A percentile compares a stretch with the other conserved stretches of the same genome.
Conservation (phyloP, 2,888 invertebrate species). For the Euplagia quadripunctaria region DNA sequence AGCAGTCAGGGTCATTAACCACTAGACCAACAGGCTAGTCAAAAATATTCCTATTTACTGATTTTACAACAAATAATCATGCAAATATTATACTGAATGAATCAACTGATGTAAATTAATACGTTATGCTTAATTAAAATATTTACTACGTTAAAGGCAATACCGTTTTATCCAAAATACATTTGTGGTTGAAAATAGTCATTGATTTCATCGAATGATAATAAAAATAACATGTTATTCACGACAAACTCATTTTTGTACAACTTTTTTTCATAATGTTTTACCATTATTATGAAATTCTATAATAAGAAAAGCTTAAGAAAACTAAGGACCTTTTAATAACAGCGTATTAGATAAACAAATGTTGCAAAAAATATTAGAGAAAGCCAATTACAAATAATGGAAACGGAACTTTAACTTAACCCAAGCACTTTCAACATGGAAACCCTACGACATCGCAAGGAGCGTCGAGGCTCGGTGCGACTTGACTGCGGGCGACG, state of each 20-base stretch:
- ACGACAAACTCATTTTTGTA: not conserved
- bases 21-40: too few species aligned
- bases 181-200: not conserved
- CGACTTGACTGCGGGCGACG: constrained; percentile 45
- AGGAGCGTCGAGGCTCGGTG: constrained; percentile 54
- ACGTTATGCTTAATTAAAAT: not conserved
- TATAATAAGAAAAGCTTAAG: not conserved
- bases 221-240: not conserved
- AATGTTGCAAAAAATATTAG: not conserved
- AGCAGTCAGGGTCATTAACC: too few species aligned
- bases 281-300: not conserved
- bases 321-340: not conserved
- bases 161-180: not conserved
- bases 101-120: not conserved
- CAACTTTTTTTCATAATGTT: not conserved
- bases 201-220: not conserved
- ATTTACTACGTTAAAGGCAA: not conserved
- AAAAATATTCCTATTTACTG: not conserved
- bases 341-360: not conserved
- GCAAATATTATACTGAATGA: not conserved
- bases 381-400: not conserved
- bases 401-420: not conserved
- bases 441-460: constrained; percentile 47
- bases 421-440: constrained; percentile 11
- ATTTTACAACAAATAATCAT: not conserved